Conservation (phyloP, 2,113 vertebrate species). For the Leptodactylus fuscus region DNA sequence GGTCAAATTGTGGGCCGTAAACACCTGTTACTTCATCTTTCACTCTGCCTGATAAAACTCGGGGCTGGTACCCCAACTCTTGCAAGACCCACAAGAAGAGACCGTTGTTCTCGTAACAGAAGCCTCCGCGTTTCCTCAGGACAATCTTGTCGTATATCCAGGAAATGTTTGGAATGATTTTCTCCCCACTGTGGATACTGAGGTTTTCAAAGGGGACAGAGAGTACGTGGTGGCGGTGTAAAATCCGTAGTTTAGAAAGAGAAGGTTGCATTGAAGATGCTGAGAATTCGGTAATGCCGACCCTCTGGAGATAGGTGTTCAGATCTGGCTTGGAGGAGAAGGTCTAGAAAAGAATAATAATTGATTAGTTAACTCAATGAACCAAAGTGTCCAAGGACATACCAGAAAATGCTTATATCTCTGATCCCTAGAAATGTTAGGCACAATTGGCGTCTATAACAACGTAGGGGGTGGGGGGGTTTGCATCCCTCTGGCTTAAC, state of each 20-base stretch:
- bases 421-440: background rate
- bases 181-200: constrained; percentile 72
- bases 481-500: too few relatives aligned
- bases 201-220: constrained; percentile 77
- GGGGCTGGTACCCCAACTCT: constrained; percentile 70
- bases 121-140: constrained; percentile 67
- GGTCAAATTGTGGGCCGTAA: constrained; percentile 75
- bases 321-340: constrained; percentile 67
- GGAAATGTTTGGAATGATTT: constrained; percentile 60
- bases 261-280: constrained; percentile 44
- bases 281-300: constrained; percentile 60
- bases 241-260: constrained; percentile 62
- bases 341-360: background rate
- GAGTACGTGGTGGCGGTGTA: constrained; percentile 71
- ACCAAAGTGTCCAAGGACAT: background rate
- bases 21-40: constrained; percentile 51
- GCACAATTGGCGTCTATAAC: too few relatives aligned
- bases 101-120: constrained; percentile 78
- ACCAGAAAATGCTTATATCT: background rate
- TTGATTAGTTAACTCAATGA: background rate
- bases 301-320: constrained; percentile 70
- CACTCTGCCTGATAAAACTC: constrained; percentile 71
- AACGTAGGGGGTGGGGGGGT: too few relatives aligned
- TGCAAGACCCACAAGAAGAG: constrained; percentile 77
- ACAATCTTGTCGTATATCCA: constrained; percentile 77